These are phyloP conservation scores for Rutpela maculata DNA, from an alignment of 2,888 invertebrate genomes.

Conservation along the genomic window DNA sequence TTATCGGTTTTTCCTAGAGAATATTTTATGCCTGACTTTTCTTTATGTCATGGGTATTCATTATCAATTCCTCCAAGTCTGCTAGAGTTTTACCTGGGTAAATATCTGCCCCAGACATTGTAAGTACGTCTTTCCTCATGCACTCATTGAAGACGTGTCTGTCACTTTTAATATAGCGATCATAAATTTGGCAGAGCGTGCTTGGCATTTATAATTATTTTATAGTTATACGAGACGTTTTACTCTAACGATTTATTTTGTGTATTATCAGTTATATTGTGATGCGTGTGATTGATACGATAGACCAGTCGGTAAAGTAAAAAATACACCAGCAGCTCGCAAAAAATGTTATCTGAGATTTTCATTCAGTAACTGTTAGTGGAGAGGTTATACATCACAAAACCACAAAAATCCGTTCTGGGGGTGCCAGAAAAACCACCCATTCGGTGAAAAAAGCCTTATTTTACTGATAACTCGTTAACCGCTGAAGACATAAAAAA, in stretches of 20 bases:
- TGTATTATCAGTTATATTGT: neutral
- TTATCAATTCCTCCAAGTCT: slow-evolving; percentile 25
- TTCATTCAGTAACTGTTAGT: too few relatives aligned
- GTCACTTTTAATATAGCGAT: slow-evolving; percentile 9
- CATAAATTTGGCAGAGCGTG: slow-evolving; percentile 14
- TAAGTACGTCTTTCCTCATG: neutral
- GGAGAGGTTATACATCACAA: too few relatives aligned
- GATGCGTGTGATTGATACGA: neutral
- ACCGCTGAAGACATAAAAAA: too few relatives aligned
- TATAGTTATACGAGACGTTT: neutral
- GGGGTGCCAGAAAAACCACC: too few relatives aligned
- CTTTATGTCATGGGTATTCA: slow-evolving; percentile 20
- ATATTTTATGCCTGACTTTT: slow-evolving; percentile 41
- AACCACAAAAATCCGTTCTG: too few relatives aligned
- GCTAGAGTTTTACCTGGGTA: neutral
- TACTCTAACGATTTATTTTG: neutral
- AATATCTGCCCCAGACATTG: neutral
- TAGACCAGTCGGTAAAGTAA: too few relatives aligned
- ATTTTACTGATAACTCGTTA: too few relatives aligned
- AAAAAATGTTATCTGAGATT: too few relatives aligned
- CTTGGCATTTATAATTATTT: slow-evolving; percentile 9
- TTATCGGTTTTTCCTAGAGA: slow-evolving; percentile 53
- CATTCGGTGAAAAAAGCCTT: too few relatives aligned
- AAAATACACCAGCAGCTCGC: too few relatives aligned
- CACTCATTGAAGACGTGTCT: neutral